Evolutionary conservation across 2,113 vertebrate species (phyloP), one percentile per base, ranked within the genome.

Genomic region (Xiphophorus couchianus): DNA sequence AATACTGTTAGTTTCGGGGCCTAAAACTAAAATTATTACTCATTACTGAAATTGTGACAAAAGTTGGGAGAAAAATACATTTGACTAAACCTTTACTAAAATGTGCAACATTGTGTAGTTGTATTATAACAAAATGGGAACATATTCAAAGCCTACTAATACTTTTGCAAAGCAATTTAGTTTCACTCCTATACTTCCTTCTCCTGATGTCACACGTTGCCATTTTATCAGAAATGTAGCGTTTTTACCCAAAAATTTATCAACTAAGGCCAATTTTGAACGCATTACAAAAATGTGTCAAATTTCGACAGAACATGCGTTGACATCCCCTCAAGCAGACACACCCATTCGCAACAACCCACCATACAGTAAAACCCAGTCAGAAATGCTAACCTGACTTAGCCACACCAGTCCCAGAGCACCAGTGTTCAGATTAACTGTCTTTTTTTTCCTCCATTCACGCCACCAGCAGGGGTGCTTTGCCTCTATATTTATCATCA

Each of bases 401-500:
- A 25, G 10, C 6, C 29, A 31, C 29, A 14, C 5, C 61, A 13
- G 30, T 33, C 31, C 33, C 9, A 19, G 2, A 64, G 62, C 62
- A 35, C 30, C 33, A 4, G 9, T 31, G 30, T 35, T 66, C 35
- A 39, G 64, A 66, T 39, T 28, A 35, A 37, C 30, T 48, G 17
- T 60, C 27, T 8, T 11, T 37, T 30, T 35, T 27, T n/a, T n/a
- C 17, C 14, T 69, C 29, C 22, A 28, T 51, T 25, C 44, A 2
- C 8, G 29, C 37, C 39, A 48, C 28, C 39, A 68, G 39, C 28
- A 51, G 44, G n/a, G 66, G 31, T 54, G 12, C 58, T 67, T 48
- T 4, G 33, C 66, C 7, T 65, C 61, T 37, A 58, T 54, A 68
- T 77, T 71, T 71, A 31, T 48, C 64, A 35, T 27, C 3, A 44